phyloP scores from a whole-genome alignment of 1,140 invertebrate species.

The Microplitis mediator region DNA sequence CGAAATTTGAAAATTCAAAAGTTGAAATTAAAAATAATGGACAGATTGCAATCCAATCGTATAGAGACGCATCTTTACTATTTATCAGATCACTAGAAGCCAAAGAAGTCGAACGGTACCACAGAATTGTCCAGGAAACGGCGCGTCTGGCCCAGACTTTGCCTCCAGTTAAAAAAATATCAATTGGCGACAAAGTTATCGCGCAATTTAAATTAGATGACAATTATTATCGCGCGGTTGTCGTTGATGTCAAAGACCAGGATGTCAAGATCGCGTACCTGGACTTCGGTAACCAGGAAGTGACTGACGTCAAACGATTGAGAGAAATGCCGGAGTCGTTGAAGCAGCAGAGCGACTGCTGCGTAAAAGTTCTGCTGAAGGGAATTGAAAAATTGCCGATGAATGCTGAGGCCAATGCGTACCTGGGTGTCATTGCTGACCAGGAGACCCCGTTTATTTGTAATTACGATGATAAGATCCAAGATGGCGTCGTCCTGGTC shows the following conservation, averaged over 20 bases:
- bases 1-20: neutral
- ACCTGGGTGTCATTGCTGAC: slow-evolving; percentile 38
- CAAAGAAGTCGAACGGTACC: slow-evolving; percentile 36
- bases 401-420: slow-evolving; percentile 42
- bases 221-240: slow-evolving; percentile 53
- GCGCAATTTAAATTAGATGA: slow-evolving; percentile 43
- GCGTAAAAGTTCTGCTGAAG: slow-evolving; percentile 41
- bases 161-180: slow-evolving; percentile 35
- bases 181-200: slow-evolving; percentile 47
- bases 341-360: slow-evolving; percentile 38
- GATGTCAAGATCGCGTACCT: slow-evolving; percentile 43
- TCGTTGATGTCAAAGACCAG: slow-evolving; percentile 37
- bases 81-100: slow-evolving; percentile 41
- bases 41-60: slow-evolving; percentile 31
- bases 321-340: slow-evolving; percentile 40
- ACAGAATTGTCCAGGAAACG: slow-evolving; percentile 44
- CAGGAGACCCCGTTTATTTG: slow-evolving; percentile 38
- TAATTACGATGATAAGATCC: slow-evolving; percentile 31
- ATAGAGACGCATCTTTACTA: slow-evolving; percentile 34
- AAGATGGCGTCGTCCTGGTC: slow-evolving; percentile 46
- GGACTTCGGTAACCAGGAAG: slow-evolving; percentile 52
- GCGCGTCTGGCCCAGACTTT: slow-evolving; percentile 38
- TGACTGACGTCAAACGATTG: slow-evolving; percentile 36
- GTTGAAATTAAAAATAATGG: neutral
- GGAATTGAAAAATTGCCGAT: slow-evolving; percentile 43